Percentiles rank a stretch among this genome's conserved stretches.
phyloP scores from a whole-genome alignment of 1,140 invertebrate genomes.

The Cataglyphis hispanica region DNA sequence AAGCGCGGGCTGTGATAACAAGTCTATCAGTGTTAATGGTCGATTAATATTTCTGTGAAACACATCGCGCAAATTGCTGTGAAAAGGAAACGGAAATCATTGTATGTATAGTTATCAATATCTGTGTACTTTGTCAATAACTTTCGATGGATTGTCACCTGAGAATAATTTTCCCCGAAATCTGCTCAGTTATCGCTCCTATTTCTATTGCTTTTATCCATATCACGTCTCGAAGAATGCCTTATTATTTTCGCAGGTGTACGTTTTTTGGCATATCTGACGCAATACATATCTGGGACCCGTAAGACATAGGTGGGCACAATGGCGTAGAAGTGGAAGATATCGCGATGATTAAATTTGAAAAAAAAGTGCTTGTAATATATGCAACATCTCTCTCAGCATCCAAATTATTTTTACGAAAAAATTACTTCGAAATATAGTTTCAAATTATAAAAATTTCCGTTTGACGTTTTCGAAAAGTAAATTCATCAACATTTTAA shows the following conservation, averaged over 20 bases:
- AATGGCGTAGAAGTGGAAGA: background rate
- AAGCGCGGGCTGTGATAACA: background rate
- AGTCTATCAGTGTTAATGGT: background rate
- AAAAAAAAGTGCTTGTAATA: background rate
- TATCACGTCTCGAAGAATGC: background rate
- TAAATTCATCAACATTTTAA: background rate
- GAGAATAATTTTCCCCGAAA: background rate
- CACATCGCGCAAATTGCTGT: background rate
- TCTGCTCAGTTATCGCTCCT: background rate
- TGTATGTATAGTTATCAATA: constrained; percentile 12
- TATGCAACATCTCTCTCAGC: no score
- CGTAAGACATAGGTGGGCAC: constrained; percentile 29
- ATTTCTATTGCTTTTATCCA: background rate
- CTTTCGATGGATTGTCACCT: background rate
- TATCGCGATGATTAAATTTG: background rate
- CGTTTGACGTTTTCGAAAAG: background rate
- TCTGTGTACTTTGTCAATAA: background rate
- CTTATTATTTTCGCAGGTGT: constrained; percentile 25
- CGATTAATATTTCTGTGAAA: background rate
- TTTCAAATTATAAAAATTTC: background rate
- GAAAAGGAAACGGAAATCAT: background rate
- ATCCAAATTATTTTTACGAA: background rate
- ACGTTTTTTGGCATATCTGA: background rate
- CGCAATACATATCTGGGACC: background rate
- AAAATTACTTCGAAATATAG: background rate